Base-by-base conservation (phyloP, 2,113 vertebrate species). In the Pionites leucogaster region DNA sequence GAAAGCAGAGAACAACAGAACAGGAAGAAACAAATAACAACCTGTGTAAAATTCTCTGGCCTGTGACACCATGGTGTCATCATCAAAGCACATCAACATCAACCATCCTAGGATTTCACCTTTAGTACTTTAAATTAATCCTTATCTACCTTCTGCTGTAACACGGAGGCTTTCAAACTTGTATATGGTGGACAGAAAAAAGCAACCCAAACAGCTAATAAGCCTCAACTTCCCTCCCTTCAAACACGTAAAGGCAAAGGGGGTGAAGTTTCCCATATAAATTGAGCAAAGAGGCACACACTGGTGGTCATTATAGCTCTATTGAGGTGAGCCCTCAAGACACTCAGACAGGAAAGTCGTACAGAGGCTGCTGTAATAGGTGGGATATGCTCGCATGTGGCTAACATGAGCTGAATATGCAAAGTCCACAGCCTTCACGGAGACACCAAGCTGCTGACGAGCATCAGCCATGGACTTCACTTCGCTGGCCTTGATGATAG, bases 341-440 rank as follows among this genome's bases (percentile, higher is more conserved):
- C 99, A 99, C 69, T 95, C 96, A 10, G 88, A 92, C 89, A 99
- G 97, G 96, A 99, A 99, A 4, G 97, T 67, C 1, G 91, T 85
- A 64, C 99, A 99, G 81, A 98, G 98, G 64, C 81, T 97, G 9
- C 97, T 85, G 89, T 99, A 99, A n/a, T 98, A 98, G 91, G 98
- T 96, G 11, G 99, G 99, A 87, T 99, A 99, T 35, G 97, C 96
- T 11, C 98, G 98, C 90, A 98, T 98, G 47, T 99, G 99, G 65
- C 98, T 97, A 64, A 99, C 99, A 0, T 99, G 99, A 39, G 98
- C 93, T 3, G 98, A 99, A 41, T 98, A 98, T 5, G 91, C 94
- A 47, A 99, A 99, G 97, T 99, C 99, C 39, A 99, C 98, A 14
- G 98, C 97, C 71, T 97, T 98, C 75, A 99, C 98, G 0, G 93